Conservation (phyloP, 1,140 invertebrate genomes). For the Stenopsyche tienmushanensis region DNA sequence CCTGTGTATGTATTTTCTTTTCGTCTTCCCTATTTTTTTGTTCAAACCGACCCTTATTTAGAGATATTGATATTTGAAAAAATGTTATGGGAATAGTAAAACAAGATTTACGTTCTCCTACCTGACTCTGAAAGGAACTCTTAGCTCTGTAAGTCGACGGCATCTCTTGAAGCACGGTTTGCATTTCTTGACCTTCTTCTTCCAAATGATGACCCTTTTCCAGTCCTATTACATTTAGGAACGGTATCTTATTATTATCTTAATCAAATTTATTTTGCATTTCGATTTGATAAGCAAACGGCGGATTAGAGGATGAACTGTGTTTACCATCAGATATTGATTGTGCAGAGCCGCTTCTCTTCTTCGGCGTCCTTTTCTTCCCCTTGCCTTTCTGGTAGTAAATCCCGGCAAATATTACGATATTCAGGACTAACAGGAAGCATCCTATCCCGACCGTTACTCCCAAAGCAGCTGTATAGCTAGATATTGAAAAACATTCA, state of each 20-base stretch:
- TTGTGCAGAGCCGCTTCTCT: constrained; percentile 31
- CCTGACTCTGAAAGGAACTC: constrained; percentile 18
- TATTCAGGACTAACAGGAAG: constrained; percentile 80
- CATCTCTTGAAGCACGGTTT: constrained; percentile 16
- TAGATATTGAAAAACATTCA: constrained; percentile 39
- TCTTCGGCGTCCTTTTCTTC: constrained; percentile 31
- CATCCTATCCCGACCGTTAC: constrained; percentile 87
- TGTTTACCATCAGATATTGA: constrained; percentile 39
- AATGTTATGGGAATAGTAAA: background rate
- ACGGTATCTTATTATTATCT: background rate
- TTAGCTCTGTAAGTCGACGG: constrained; percentile 30
- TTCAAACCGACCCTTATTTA: background rate
- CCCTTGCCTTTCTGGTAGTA: constrained; percentile 74
- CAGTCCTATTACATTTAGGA: constrained; percentile 16
- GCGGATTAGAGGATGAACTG: background rate
- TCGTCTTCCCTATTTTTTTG: background rate
- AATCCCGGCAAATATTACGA: constrained; percentile 84
- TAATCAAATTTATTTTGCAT: background rate
- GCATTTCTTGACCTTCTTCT: constrained; percentile 33
- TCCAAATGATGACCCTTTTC: constrained; percentile 37
- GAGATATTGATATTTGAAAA: background rate
- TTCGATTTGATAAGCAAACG: background rate
- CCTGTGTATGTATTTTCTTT: background rate
- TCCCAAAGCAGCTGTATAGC: constrained; percentile 76
- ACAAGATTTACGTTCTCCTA: background rate